Evolutionary conservation across 30 jellyfish, hydroid and myxozoan genomes (phyloP).

Genomic region (Chironex yamaguchii): DNA sequence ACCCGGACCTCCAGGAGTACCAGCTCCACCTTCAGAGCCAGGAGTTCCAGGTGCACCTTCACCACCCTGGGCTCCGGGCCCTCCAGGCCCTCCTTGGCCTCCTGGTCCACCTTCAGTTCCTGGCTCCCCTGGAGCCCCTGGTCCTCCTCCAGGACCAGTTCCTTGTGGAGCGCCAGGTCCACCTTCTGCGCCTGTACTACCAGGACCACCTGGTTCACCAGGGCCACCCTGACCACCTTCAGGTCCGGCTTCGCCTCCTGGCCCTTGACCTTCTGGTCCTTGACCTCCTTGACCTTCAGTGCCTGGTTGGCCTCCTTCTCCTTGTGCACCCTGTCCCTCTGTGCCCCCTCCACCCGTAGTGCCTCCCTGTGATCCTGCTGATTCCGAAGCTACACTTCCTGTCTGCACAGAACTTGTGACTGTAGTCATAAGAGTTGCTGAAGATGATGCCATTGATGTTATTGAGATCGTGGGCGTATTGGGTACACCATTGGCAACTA

Average conservation of each 20-base stretch:
- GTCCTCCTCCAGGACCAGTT: constrained; percentile 1
- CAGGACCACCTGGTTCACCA: neutral
- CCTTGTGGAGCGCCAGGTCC: neutral
- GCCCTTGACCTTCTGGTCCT: neutral
- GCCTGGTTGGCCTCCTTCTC: constrained; percentile 7
- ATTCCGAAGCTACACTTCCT: constrained; percentile 91
- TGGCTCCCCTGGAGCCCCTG: constrained; percentile 17
- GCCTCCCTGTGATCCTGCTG: constrained; percentile 88
- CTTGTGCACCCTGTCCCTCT: constrained; percentile 10
- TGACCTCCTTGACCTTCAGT: neutral
- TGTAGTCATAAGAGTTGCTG: constrained; percentile 61
- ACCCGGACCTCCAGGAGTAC: neutral
- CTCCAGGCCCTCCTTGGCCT: neutral
- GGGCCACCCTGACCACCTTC: neutral
- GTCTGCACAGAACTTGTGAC: constrained; percentile 85
- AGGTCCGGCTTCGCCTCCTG: neutral
- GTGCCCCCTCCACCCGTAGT: constrained; percentile 60
- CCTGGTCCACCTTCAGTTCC: neutral
- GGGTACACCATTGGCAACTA: constrained; percentile 90
- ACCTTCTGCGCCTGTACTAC: neutral
- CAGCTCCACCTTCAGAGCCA: constrained; percentile 1
- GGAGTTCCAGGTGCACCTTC: neutral
- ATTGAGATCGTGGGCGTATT: constrained; percentile 67
- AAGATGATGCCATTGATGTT: constrained; percentile 78
- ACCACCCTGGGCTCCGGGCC: neutral